Base-by-base conservation (phyloP, 2,797 vertebrate species). In the Pterois miles region DNA sequence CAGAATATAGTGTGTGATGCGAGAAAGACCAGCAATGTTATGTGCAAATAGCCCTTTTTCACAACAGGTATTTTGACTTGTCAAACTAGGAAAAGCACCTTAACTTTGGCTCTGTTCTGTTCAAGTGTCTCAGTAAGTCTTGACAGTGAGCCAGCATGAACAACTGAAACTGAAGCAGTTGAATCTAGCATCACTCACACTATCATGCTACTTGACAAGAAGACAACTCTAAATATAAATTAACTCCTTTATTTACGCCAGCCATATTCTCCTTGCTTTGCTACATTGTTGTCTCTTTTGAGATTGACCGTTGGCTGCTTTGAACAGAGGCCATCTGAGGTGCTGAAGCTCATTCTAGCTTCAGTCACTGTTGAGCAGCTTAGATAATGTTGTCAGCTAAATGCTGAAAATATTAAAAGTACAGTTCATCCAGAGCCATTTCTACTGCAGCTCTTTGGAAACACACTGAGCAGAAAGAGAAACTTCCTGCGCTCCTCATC, bases 401-500 rank as follows among this genome's bases (percentile, higher is more conserved):
- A 83, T 50, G 60, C 36, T 3, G 59, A 5, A 71, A 67, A 68
- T 23, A 65, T 65, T 16, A 66, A 80, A 62, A 80, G 48, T 40
- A 31, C 23, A 52, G 23, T 54, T 63, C 38, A 71, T 25, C 8
- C 29, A 27, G 13, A 67, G 40, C 36, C 58, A 29, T 65, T 64
- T 66, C 70, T 20, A 4, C 63, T 53, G 0, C 27, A 60, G 65
- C 22, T 58, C 40, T 64, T 65, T 70, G 52, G 12, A 71, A 87
- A 64, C 27, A 79, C 33, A 62, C 68, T 74, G 70, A 86, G 62
- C 29, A n/a, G 76, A 65, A 83, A 75, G 16, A 62, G 46, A 78
- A 76, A 87, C 58, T 67, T 86, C 63, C 36, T 83, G 65, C 16
- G 31, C 65, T 79, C 62, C 71, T 85, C 76, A 83, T 89, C 80